Evolutionary conservation across 2,797 vertebrate genomes (phyloP).

Genomic region (Sebastiscus tertius): DNA sequence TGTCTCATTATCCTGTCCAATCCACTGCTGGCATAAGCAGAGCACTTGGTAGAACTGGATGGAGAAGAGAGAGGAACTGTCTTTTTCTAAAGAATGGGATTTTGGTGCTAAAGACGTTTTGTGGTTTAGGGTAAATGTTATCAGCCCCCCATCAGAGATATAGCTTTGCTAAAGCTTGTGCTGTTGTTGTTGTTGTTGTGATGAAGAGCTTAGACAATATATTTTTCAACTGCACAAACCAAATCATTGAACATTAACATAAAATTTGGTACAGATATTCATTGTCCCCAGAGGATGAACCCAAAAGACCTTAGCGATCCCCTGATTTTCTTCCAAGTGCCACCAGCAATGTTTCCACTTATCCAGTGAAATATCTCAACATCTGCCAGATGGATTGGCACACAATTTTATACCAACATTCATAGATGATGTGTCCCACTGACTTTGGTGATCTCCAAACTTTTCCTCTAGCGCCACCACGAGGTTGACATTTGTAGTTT

Average conservation of each 20-base stretch:
- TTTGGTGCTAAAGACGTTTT: not conserved
- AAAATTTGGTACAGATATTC: not conserved
- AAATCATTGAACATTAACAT: not conserved
- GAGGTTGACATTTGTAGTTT: not conserved
- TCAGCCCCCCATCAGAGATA: not conserved
- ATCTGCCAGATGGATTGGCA: not conserved
- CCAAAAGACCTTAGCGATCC: not conserved
- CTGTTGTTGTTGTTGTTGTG: not conserved
- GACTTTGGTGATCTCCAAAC: not conserved
- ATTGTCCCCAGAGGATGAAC: not conserved
- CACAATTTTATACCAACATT: not conserved
- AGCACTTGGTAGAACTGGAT: not conserved
- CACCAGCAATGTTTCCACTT: not conserved
- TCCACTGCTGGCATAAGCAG: constrained; percentile 6
- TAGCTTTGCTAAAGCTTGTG: not conserved
- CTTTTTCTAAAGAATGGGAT: not conserved
- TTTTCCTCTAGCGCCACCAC: not conserved
- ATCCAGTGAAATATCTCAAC: not conserved
- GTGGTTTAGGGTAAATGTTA: not conserved
- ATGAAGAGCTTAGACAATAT: not conserved
- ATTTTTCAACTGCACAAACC: not conserved
- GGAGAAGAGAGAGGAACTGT: not conserved
- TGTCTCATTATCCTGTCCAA: constrained; percentile 13
- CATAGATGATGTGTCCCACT: not conserved
- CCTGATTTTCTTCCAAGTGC: not conserved